A percentile compares a stretch with the other conserved stretches of the same genome.
Evolutionary conservation across 2,888 invertebrate genomes (phyloP).

Genomic region (Drosophila mercatorum): DNA sequence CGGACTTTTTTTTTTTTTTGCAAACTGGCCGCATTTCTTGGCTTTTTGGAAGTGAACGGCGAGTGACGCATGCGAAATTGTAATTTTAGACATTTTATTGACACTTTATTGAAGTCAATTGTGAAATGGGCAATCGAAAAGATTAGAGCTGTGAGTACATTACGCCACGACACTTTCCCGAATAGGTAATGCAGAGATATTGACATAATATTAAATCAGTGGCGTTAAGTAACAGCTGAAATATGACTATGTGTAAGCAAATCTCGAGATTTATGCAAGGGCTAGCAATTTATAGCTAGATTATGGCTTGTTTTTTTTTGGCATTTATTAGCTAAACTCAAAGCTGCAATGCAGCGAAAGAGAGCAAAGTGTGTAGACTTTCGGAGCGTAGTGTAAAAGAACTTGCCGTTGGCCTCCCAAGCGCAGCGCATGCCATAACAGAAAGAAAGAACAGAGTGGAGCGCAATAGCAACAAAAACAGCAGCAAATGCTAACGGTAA

Average conservation of each 20-base stretch:
- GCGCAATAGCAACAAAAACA: constrained; percentile 29
- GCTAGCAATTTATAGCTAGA: neutral
- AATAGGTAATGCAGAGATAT: neutral
- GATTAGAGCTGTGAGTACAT: constrained; percentile 28
- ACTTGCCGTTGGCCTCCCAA: constrained; percentile 77
- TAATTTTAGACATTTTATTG: constrained; percentile 41
- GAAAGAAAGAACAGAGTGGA: constrained; percentile 21
- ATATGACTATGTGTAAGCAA: neutral
- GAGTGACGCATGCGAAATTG: constrained; percentile 52
- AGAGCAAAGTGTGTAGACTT: constrained; percentile 2
- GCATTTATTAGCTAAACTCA: neutral
- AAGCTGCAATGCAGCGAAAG: constrained; percentile 4
- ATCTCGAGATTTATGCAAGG: neutral
- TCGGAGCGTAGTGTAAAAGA: constrained; percentile 17
- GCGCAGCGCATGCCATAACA: constrained; percentile 64
- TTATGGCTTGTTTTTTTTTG: neutral
- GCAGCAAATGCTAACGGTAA: constrained; percentile 71
- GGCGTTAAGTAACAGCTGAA: neutral
- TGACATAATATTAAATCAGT: neutral
- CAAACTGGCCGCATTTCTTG: constrained; percentile 57
- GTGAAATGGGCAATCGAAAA: constrained; percentile 35
- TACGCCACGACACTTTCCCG: constrained; percentile 28
- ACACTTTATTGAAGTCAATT: constrained; percentile 37
- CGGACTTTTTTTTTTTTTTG: constrained; percentile 16
- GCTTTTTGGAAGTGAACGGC: constrained; percentile 32